Base-by-base conservation (phyloP, 1,140 invertebrate genomes). In the Elymnias hypermnestra region DNA sequence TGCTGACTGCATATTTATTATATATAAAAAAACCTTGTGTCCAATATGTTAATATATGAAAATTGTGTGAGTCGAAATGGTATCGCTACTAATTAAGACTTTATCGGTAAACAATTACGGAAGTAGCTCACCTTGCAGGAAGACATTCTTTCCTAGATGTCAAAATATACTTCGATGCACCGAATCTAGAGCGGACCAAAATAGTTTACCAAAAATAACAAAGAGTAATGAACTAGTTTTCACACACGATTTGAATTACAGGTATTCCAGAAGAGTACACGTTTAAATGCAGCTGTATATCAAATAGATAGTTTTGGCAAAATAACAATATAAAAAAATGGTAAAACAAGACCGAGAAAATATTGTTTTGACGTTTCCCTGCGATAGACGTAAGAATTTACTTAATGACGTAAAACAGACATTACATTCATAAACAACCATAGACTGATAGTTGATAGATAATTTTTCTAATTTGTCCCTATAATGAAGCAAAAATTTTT, bases 201-300 rank as follows among this genome's bases (percentile, higher is more conserved):
- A 84, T 84, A 84, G 81, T 81, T 65, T 70, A 77, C 71, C 74
- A 63, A 77, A 84, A 84, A 78, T 78, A 79, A 69, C 68, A 64
- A 63, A 52, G 50, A 36, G 33, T 22, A 17, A 26, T 57, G 41
- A 56, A 50, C 39, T 56, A 46, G 17, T 42, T 55, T 35, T 23
- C 33, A 23, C 17, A 38, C 37, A 13, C 31, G 22, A 22, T 49
- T 23, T 15, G 23, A 28, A 39, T 33, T 3, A 15, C 1, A 8
- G 2, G 4, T 33, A 33, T 33, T 15, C n/a, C 29, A 33, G 13
- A 8, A 7, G 13, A 6, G 2, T 15, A 7, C 13, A 33, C 12
- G 14, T 33, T 2, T 33, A 49, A 7, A 26, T 31, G 25, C n/a
- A 41, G 25, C 10, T 36, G 6, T n/a, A 21, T 10, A 2, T 8